phyloP scores from a whole-genome alignment of 2,797 vertebrate genomes.

The Enteromius radiatus region DNA sequence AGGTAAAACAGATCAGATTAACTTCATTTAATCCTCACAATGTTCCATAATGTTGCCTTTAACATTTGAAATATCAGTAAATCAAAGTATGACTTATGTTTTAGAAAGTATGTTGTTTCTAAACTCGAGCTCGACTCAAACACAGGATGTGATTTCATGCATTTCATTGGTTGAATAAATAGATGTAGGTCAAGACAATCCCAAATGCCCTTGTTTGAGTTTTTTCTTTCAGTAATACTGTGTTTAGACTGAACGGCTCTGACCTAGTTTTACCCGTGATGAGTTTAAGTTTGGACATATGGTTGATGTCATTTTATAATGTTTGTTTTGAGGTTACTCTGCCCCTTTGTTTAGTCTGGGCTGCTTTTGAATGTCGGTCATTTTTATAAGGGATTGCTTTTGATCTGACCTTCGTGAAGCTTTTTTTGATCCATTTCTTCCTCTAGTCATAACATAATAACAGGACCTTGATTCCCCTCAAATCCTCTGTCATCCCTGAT shows the following conservation, averaged over 20 bases:
- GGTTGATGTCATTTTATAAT: conserved; percentile 5
- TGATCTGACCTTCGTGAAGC: conserved; percentile 1
- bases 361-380: not conserved
- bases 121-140: not conserved
- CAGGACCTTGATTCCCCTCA: not conserved
- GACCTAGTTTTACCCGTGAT: conserved; percentile 19
- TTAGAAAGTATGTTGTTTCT: not conserved
- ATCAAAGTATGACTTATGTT: not conserved
- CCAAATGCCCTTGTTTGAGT: not conserved
- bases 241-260: conserved; percentile 15
- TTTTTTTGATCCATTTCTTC: conserved; percentile 13
- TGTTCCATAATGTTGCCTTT: not conserved
- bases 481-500: conserved; percentile 21
- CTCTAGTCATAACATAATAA: conserved; percentile 1
- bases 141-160: not conserved
- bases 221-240: not conserved
- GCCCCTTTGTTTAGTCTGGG: not conserved
- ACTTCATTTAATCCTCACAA: not conserved
- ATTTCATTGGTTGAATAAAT: not conserved
- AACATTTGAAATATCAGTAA: not conserved
- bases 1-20: conserved; percentile 78
- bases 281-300: conserved; percentile 10
- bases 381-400: not conserved
- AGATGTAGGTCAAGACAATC: conserved; percentile 17
- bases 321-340: not conserved